Conservation (phyloP, 2,113 vertebrate genomes). For the Cyprinodon tularosa region DNA sequence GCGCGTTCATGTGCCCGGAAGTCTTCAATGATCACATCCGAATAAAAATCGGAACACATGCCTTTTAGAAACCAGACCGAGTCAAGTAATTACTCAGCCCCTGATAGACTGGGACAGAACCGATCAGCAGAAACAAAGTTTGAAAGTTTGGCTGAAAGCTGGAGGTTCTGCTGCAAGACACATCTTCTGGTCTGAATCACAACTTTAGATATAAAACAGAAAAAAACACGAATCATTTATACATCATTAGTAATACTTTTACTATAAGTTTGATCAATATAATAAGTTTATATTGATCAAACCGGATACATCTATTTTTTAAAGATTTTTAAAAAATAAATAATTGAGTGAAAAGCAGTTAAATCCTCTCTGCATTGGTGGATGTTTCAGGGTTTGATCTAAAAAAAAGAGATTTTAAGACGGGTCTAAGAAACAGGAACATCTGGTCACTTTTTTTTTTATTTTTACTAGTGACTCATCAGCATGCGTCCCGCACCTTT, state of each 20-base stretch:
- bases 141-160: background rate
- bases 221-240: background rate
- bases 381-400: background rate
- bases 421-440: background rate
- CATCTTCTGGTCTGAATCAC: constrained; percentile 9
- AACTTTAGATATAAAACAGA: background rate
- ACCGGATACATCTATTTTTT: background rate
- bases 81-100: background rate
- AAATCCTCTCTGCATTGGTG: background rate
- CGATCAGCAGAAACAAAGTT: background rate
- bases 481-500: constrained; percentile 21
- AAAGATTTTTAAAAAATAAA: background rate
- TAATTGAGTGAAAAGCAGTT: background rate
- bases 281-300: background rate
- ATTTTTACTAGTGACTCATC: constrained; percentile 33
- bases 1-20: constrained; percentile 53
- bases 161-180: constrained; percentile 44
- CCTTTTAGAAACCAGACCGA: background rate
- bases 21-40: constrained; percentile 56
- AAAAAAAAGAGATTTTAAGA: background rate
- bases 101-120: accelerated
- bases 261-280: too few relatives aligned
- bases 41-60: constrained; percentile 39
- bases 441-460: constrained; percentile 16
- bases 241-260: background rate